These are phyloP conservation scores for Hoplostethus atlanticus DNA, from an alignment of 2,797 vertebrate species.

Conservation along the genomic window DNA sequence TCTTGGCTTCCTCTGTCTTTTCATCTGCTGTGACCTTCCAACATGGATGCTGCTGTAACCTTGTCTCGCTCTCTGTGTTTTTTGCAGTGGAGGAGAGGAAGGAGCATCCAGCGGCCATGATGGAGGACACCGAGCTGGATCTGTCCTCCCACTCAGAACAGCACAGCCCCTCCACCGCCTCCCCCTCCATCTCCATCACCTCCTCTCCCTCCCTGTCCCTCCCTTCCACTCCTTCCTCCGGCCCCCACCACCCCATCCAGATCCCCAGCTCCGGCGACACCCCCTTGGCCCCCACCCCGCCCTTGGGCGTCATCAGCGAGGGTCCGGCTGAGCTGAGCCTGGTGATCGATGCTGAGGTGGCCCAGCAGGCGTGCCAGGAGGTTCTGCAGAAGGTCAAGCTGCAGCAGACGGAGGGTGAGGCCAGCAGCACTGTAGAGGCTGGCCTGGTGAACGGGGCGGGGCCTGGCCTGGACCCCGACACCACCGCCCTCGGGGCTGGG, in stretches of 20 bases:
- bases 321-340: constrained; percentile 86
- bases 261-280: constrained; percentile 65
- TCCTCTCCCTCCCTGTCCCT: constrained; percentile 81
- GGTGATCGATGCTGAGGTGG: constrained; percentile 93
- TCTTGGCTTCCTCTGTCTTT: too few species aligned
- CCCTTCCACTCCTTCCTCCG: constrained; percentile 66
- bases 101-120: constrained; percentile 62
- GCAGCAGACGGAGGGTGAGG: constrained; percentile 68
- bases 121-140: constrained; percentile 78
- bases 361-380: constrained; percentile 91
- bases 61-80: constrained; percentile 15
- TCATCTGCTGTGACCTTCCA: too few species aligned
- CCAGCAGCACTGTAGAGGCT: not conserved
- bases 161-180: constrained; percentile 82
- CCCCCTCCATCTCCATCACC: constrained; percentile 83
- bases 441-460: rapidly evolving
- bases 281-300: constrained; percentile 73
- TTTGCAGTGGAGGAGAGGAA: constrained; percentile 55
- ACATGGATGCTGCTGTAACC: too few species aligned
- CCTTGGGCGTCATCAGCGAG: constrained; percentile 90
- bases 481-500: rapidly evolving
- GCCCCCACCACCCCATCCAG: constrained; percentile 34
- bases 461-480: not conserved
- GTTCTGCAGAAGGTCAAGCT: constrained; percentile 94
- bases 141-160: constrained; percentile 66